A percentile compares a stretch with the other conserved stretches of the same genome.
phyloP scores from a whole-genome alignment of 1,140 invertebrate species.

The Macrostomum lignano region DNA sequence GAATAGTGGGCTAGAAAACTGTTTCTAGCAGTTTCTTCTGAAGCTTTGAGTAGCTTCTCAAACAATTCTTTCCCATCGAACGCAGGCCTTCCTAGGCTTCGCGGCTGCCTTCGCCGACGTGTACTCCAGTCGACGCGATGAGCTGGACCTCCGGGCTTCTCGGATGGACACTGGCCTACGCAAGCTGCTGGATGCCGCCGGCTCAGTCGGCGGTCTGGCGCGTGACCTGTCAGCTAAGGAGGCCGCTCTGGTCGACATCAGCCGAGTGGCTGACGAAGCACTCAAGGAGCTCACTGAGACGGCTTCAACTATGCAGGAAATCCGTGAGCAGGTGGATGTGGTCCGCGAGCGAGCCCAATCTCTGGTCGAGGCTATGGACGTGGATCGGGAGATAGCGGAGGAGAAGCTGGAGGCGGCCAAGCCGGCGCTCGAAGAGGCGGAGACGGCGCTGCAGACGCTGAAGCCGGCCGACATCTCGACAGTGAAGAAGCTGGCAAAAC shows the following conservation, averaged over 20 bases:
- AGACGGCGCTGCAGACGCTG: conserved; percentile 74
- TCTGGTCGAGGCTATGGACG: conserved; percentile 60
- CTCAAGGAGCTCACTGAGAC: conserved; percentile 26
- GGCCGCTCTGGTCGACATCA: conserved; percentile 56
- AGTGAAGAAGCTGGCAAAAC: conserved; percentile 63
- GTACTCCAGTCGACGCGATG: no score
- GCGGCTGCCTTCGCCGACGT: no score
- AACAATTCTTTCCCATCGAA: no score
- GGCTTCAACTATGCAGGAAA: conserved; percentile 61
- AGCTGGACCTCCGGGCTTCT: no score
- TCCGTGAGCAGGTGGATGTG: conserved; percentile 66
- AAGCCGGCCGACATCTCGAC: conserved; percentile 85
- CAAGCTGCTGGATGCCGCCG: neutral
- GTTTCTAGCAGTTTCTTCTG: no score
- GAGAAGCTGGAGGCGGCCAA: conserved; percentile 60
- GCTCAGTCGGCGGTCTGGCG: neutral
- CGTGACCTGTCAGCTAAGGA: conserved; percentile 37
- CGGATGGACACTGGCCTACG: neutral
- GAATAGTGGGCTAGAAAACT: no score
- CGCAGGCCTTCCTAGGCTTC: no score
- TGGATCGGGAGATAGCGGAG: conserved; percentile 65
- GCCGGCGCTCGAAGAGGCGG: conserved; percentile 66
- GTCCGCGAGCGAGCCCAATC: conserved; percentile 61
- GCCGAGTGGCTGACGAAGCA: conserved; percentile 48
- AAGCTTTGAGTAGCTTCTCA: no score